Conservation (phyloP, 2,113 vertebrate species). For the Donacobius atricapilla region DNA sequence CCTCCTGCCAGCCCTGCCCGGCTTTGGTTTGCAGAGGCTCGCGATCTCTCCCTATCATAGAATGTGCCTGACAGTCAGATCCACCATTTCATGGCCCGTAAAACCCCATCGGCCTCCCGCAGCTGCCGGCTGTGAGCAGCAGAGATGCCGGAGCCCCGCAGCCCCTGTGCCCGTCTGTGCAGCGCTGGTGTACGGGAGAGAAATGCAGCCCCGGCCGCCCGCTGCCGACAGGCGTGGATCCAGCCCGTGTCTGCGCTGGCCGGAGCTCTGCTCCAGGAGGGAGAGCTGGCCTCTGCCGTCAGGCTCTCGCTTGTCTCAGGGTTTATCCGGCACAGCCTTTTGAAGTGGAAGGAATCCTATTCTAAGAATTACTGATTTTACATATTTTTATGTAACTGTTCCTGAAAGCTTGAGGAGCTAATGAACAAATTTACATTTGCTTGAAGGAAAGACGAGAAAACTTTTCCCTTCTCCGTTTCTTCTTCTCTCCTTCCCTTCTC, state of each 20-base stretch:
- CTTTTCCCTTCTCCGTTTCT: neutral
- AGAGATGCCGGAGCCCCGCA: neutral
- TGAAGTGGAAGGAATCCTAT: neutral
- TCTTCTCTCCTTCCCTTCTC: neutral
- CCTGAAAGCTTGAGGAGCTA: neutral
- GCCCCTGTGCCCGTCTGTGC: neutral
- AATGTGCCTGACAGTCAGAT: neutral
- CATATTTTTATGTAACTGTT: neutral
- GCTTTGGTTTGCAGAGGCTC: neutral
- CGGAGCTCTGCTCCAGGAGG: neutral
- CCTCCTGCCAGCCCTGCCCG: neutral
- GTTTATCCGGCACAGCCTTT: neutral
- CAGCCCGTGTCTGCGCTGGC: neutral
- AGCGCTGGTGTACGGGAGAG: neutral
- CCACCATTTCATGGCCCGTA: conserved; percentile 30
- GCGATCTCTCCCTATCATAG: neutral
- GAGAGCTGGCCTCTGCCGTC: neutral
- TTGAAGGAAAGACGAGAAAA: neutral
- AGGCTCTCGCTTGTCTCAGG: neutral
- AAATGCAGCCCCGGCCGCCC: neutral
- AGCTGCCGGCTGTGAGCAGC: neutral
- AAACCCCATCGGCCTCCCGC: neutral
- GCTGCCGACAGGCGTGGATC: neutral
- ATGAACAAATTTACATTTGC: neutral
- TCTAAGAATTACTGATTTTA: neutral